phyloP scores from a whole-genome alignment of 2,797 vertebrate genomes.

The Lagorchestes hirsutus region DNA sequence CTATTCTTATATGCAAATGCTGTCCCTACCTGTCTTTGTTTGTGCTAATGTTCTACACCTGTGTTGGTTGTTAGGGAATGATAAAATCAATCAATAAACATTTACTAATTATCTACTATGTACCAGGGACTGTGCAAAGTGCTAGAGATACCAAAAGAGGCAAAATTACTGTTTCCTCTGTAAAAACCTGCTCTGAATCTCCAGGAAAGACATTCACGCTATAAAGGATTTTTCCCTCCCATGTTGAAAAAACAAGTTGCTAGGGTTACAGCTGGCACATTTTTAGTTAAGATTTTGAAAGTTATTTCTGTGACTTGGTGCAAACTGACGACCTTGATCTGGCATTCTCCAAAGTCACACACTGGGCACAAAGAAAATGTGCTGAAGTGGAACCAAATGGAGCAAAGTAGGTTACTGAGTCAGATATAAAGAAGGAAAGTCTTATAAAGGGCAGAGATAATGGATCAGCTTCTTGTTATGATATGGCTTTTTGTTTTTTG shows the following conservation, averaged over 20 bases:
- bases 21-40: background rate
- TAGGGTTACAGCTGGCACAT: constrained; percentile 58
- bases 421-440: constrained; percentile 57
- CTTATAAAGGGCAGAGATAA: constrained; percentile 56
- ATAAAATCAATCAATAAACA: background rate
- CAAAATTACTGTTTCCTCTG: background rate
- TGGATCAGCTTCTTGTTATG: constrained; percentile 22
- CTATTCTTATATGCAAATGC: background rate
- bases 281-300: constrained; percentile 74
- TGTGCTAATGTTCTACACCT: background rate
- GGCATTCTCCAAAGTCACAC: constrained; percentile 72
- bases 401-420: constrained; percentile 75
- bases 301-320: constrained; percentile 69
- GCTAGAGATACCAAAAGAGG: background rate
- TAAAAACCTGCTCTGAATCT: background rate
- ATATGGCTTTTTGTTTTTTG: background rate
- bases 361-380: constrained; percentile 74
- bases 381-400: constrained; percentile 72
- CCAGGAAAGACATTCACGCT: background rate
- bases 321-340: constrained; percentile 77
- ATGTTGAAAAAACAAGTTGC: constrained; percentile 46
- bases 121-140: background rate
- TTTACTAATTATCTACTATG: background rate
- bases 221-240: constrained; percentile 3
- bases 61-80: background rate